Conservation (phyloP, 2,797 vertebrate species). For the Oreortyx pictus region DNA sequence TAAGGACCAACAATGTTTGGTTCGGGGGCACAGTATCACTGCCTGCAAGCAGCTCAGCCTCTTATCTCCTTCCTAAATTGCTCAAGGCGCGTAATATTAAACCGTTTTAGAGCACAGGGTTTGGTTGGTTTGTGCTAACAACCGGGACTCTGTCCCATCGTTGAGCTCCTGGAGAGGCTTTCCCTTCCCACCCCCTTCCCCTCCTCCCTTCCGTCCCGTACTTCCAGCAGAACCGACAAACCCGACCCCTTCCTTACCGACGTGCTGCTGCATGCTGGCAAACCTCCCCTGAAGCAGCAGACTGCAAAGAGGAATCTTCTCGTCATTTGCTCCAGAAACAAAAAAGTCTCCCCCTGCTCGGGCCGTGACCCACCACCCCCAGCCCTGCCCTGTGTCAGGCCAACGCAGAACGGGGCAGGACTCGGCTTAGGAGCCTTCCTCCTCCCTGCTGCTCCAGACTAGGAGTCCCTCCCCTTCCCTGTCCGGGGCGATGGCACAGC, state of each 20-base stretch:
- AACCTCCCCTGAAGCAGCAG: neutral
- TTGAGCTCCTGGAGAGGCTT: neutral
- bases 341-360: neutral
- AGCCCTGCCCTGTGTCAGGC: neutral
- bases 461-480: slow-evolving; percentile 60
- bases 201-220: neutral
- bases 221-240: rapidly evolving
- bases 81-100: too few relatives aligned
- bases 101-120: rapidly evolving
- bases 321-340: neutral
- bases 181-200: neutral
- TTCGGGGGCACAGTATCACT: rapidly evolving
- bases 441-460: neutral
- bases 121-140: neutral
- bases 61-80: neutral
- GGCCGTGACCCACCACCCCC: neutral
- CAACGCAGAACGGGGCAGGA: neutral
- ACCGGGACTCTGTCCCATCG: too few relatives aligned
- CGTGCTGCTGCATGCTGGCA: slow-evolving; percentile 25
- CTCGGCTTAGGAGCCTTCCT: neutral
- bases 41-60: rapidly evolving
- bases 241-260: slow-evolving; percentile 19
- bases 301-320: neutral
- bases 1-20: neutral
- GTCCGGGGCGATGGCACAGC: neutral